Conservation (phyloP, 2,888 invertebrate species). For the Leptopilina myrica region DNA sequence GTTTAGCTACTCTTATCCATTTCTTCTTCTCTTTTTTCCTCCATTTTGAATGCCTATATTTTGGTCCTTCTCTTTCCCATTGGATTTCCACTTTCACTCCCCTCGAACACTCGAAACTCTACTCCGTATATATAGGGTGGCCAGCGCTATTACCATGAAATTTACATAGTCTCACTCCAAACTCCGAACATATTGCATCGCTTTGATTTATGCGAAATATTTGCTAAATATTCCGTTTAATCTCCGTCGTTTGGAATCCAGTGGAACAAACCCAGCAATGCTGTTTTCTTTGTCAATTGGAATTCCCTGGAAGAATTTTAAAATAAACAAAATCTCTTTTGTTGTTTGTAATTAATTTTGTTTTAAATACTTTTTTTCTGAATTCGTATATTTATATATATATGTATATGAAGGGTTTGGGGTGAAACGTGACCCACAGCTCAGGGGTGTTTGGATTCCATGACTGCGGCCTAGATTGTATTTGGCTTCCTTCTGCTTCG, state of each 20-base stretch:
- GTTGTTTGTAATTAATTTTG: not conserved
- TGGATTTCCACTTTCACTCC: constrained; percentile 48
- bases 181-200: constrained; percentile 72
- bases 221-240: constrained; percentile 74
- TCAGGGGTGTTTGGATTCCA: constrained; percentile 58
- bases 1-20: constrained; percentile 43
- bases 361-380: not conserved
- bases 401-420: not conserved
- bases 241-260: constrained; percentile 66
- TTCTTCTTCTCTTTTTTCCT: constrained; percentile 52
- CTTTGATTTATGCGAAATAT: constrained; percentile 75
- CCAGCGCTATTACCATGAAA: constrained; percentile 74
- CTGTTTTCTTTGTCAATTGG: constrained; percentile 39
- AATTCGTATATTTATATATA: not conserved
- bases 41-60: constrained; percentile 48
- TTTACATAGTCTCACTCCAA: constrained; percentile 72
- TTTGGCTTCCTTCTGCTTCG: constrained; percentile 67
- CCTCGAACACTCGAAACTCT: constrained; percentile 61
- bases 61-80: constrained; percentile 47
- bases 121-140: constrained; percentile 63
- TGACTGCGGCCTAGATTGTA: constrained; percentile 67
- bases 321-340: not conserved
- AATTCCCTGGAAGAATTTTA: not conserved
- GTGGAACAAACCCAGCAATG: constrained; percentile 54
- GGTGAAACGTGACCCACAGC: constrained; percentile 44